Percentiles rank a stretch among this genome's conserved stretches.
Conservation (phyloP, 2,113 vertebrate species). For the Otus sunia region DNA sequence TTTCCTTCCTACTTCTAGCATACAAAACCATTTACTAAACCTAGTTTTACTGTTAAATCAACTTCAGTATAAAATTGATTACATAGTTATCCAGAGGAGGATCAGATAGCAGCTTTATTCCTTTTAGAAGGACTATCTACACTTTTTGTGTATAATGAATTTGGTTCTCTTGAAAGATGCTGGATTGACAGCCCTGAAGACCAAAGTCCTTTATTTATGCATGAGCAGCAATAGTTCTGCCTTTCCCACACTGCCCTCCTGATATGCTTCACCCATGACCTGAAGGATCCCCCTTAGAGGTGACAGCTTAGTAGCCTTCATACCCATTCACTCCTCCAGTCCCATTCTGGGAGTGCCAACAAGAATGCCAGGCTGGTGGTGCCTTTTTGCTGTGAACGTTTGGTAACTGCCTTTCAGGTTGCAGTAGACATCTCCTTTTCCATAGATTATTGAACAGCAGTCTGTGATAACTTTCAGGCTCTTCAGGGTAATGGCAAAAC, state of each 20-base stretch:
- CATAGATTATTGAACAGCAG: not conserved
- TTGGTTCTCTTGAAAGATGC: slow-evolving; percentile 54
- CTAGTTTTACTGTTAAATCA: not conserved
- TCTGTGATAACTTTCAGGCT: not conserved
- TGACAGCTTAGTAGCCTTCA: slow-evolving; percentile 39
- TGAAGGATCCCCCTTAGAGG: slow-evolving; percentile 20
- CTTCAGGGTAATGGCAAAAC: not conserved
- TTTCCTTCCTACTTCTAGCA: not conserved
- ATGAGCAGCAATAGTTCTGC: slow-evolving; percentile 53
- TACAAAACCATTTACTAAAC: not conserved
- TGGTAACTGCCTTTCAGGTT: not conserved
- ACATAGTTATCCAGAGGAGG: not conserved
- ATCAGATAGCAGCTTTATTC: slow-evolving; percentile 10
- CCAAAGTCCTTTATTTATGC: slow-evolving; percentile 64
- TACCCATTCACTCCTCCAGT: not conserved
- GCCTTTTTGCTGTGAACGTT: not conserved
- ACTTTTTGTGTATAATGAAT: slow-evolving; percentile 27
- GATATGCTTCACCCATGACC: slow-evolving; percentile 55
- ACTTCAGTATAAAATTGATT: slow-evolving; percentile 8
- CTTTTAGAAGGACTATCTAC: not conserved
- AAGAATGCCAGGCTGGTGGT: not conserved
- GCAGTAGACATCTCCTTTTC: not conserved
- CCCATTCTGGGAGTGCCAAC: not conserved
- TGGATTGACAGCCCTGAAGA: slow-evolving; percentile 64
- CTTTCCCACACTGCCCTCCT: slow-evolving; percentile 62